Evolutionary conservation across 1,140 invertebrate genomes (phyloP).

Genomic region (Condylostylus longicornis): DNA sequence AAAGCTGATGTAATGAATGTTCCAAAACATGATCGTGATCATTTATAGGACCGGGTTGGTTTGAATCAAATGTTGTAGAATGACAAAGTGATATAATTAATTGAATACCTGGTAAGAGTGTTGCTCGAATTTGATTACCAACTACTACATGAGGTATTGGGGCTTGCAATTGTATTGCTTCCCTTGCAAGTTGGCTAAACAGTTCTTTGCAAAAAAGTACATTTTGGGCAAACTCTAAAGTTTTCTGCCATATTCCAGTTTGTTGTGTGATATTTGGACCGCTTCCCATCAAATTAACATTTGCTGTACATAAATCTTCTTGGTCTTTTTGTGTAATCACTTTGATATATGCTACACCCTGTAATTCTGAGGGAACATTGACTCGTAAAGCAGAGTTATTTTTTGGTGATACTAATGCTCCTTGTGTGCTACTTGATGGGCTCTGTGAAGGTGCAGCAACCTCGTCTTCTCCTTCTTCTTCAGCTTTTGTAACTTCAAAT

Average conservation of each 20-base stretch:
- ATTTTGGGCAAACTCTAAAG: constrained; percentile 90
- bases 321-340: constrained; percentile 87
- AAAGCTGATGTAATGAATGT: constrained; percentile 85
- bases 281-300: constrained; percentile 52
- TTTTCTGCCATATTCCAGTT: constrained; percentile 77
- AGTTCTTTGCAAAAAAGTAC: constrained; percentile 95
- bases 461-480: constrained; percentile 74
- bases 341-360: constrained; percentile 90
- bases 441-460: constrained; percentile 42
- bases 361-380: constrained; percentile 80
- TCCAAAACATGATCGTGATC: constrained; percentile 93
- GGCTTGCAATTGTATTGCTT: constrained; percentile 83
- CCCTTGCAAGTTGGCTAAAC: constrained; percentile 84
- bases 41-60: constrained; percentile 45
- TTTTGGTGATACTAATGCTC: constrained; percentile 29
- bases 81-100: constrained; percentile 65
- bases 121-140: constrained; percentile 92
- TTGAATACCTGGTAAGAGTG: constrained; percentile 85
- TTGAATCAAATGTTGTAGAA: constrained; percentile 49
- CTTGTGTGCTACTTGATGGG: constrained; percentile 28
- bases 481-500: constrained; percentile 92
- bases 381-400: constrained; percentile 73
- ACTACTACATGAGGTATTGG: constrained; percentile 92
- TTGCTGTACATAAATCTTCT: constrained; percentile 65
- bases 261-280: constrained; percentile 48